Evolutionary conservation across 2,113 vertebrate genomes (phyloP), one percentile per base, ranked within the genome.

Genomic region (Chloropsis hardwickii): DNA sequence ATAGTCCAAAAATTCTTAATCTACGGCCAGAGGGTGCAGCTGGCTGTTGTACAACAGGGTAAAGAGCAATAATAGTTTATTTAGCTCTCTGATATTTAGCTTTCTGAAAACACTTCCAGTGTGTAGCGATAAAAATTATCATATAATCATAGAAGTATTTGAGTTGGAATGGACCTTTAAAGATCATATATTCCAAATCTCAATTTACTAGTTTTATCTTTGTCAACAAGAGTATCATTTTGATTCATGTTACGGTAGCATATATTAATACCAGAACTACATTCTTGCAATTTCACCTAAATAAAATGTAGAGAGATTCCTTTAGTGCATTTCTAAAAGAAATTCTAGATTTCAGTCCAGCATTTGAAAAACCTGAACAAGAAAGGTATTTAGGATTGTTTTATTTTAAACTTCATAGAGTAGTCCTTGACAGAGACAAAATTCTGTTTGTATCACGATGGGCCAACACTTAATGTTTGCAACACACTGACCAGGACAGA

Each of bases 61-160:
- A 89, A 89, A 94, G 67, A 70, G 50, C 40, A 95, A 25, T 69
- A 94, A 65, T 40, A 86, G 25, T 89, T 93, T 92, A 76, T 94
- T 90, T 92, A 87, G 70, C 64, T 86, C 81, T 88, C 80, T 87
- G 69, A 73, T 92, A 76, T 93, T 91, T 92, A 92, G 67, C 61
- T 82, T 83, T 91, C 80, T 88, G 69, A 76, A 48, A 90, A 57
- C 7, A 22, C 15, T 95, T 88, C 60, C 9, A 37, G 58, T 27
- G 6, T 28, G 9, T 40, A 53, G 40, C 2, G 56, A 60, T 27
- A 82, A 82, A 94, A 92, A 82, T 61, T 51, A 20, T 42, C 9
- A 60, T 11, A 53, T 11, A 71, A 53, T 39, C 17, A n/a, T 45
- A 31, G 42, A 66, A 45, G 14, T 5, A 12, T 71, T 77, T 51